Base-by-base conservation (phyloP, 2,888 invertebrate species). In the Elysia crispata region DNA sequence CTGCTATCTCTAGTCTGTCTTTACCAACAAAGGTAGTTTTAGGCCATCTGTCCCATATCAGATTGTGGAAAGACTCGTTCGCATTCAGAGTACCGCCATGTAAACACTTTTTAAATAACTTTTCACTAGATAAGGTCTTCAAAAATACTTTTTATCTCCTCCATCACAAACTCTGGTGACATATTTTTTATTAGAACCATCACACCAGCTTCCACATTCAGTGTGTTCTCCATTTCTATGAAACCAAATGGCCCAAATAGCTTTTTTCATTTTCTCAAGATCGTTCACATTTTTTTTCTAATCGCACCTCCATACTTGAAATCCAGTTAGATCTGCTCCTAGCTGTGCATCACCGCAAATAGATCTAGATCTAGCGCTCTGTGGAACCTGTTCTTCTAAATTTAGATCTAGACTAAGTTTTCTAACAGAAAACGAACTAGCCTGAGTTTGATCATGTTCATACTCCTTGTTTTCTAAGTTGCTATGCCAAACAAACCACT, bases 221-320 rank as follows among this genome's bases (percentile, higher is more conserved):
- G 60, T 62, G 33, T 72, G 78, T 8, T 78, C 0, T n/a, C 57
- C 23, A 1, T 30, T 69, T 8, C 60, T 6, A 41, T 78, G 73
- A 23, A 72, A 25, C 78, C 78, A 78, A n/a, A 78, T 72, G 13
- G 73, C 78, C 78, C 70, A 72, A 15, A 73, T 72, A 41, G 70
- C 70, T 23, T 50, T 60, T 23, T 41, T 41, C 41, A 41, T 41
- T 41, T 41, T n/a, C n/a, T n/a, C n/a, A n/a, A n/a, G n/a, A n/a
- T n/a, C n/a, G n/a, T n/a, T n/a, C n/a, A n/a, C 20, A 31, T 70
- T 70, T 77, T 18, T 23, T 77, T 77, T 0, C 77, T 70, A 0
- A 77, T 77, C 0, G 77, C 77, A 23, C 66, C 77, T 20, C 77
- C 77, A 77, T 70, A n/a, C n/a, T 41, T 41, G 3, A 41, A 41